Evolutionary conservation across 1,140 invertebrate genomes (phyloP).

Genomic region (Zophobas morio): DNA sequence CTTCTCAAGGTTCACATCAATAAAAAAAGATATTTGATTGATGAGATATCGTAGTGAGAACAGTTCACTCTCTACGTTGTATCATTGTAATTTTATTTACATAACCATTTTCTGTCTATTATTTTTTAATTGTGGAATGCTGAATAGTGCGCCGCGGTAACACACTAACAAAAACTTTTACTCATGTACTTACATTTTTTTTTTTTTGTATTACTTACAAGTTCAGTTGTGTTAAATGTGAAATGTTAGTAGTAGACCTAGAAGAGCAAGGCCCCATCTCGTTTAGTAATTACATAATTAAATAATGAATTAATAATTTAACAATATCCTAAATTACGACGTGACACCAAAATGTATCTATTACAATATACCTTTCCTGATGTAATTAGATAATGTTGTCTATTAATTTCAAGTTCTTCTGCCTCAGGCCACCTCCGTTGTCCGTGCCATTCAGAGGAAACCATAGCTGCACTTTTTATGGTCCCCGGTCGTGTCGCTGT

Average conservation of each 20-base stretch:
- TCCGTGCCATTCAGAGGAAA: slow-evolving; percentile 3
- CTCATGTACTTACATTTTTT: too few species aligned
- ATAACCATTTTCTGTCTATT: not conserved
- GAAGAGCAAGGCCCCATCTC: slow-evolving; percentile 6
- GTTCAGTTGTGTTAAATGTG: too few species aligned
- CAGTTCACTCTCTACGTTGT: not conserved
- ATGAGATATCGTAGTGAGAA: slow-evolving; percentile 18
- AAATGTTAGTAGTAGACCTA: not conserved
- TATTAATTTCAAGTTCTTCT: slow-evolving; percentile 23
- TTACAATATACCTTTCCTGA: slow-evolving; percentile 27
- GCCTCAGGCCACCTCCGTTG: not conserved
- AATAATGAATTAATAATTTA: slow-evolving; percentile 25
- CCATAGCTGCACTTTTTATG: slow-evolving; percentile 1
- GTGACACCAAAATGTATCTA: slow-evolving; percentile 16
- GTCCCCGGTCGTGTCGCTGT: slow-evolving; percentile 3
- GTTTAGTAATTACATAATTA: slow-evolving; percentile 3
- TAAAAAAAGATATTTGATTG: slow-evolving; percentile 27
- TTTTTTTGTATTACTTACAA: too few species aligned
- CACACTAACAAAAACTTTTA: too few species aligned
- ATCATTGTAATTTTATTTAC: slow-evolving; percentile 3
- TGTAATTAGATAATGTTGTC: slow-evolving; percentile 35
- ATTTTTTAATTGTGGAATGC: too few species aligned
- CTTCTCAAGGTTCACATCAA: slow-evolving; percentile 33
- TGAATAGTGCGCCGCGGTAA: too few species aligned
- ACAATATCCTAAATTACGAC: slow-evolving; percentile 7